Base-by-base conservation (phyloP, 2,797 vertebrate species). In the Peromyscus attwateri region DNA sequence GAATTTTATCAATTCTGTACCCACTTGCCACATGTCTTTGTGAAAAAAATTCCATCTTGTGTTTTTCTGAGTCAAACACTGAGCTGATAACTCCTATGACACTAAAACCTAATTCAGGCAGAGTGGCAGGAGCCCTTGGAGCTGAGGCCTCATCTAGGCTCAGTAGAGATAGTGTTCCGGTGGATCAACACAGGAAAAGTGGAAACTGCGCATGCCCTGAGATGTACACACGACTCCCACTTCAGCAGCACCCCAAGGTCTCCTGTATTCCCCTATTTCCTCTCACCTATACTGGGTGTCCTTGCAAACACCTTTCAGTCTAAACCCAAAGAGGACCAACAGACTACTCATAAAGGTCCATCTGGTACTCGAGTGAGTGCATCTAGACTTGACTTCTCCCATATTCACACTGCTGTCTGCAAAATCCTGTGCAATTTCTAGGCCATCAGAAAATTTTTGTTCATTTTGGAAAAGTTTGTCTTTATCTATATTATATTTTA, bases 1-100 rank as follows among this genome's bases (percentile, higher is more conserved):
- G 52, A 93, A 84, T 64, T 68, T 43, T 82, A 94, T 43, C 75
- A 85, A 95, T 87, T 80, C 23, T 95, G 29, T 29, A 57, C 8
- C 34, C 40, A 81, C 46, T 94, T 92, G 2, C 52, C 87, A 23
- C 29, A 55, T 82, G 37, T 19, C 73, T 73, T 70, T 94, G 62
- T 64, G 40, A 83, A 87, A 37, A 37, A 84, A 62, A 3, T 75
- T 52, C 55, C 17, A 91, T 60, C 64, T 83, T 9, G 2, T 55
- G 46, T 49, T 66, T 83, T 27, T 84, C 4, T n/a, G 10, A 92
- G 11, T 73, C n/a, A 79, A 94, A 46, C 75, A 76, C 23, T 77
- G 37, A 81, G 14, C 2, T 81, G 4, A 29, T n/a, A 75, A 92
- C 27, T 81, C 17, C 14, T 84, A 11, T 55, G 87, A 37, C 3